Evolutionary conservation across 1,140 invertebrate genomes (phyloP).

Genomic region (Atta texana): DNA sequence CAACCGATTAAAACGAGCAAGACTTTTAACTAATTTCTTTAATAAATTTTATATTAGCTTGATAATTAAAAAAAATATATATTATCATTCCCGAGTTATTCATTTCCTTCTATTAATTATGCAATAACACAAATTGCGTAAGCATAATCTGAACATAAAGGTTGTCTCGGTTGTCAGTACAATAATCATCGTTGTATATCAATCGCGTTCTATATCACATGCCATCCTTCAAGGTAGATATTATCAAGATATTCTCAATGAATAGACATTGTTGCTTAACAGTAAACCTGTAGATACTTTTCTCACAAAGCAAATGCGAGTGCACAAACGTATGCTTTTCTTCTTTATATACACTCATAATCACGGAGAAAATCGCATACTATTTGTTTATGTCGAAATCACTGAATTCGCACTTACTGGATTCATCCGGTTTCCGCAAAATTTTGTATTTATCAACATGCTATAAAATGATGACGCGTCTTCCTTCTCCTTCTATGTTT

Average conservation of each 20-base stretch:
- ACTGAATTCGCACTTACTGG: background rate
- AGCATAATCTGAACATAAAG: background rate
- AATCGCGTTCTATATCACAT: conserved; percentile 41
- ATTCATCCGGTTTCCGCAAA: background rate
- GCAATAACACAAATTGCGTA: background rate
- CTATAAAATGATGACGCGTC: background rate
- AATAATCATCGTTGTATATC: background rate
- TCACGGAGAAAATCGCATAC: conserved; percentile 16
- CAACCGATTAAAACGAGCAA: background rate
- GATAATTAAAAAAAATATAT: background rate
- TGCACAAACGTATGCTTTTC: conserved; percentile 16
- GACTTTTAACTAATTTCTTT: background rate
- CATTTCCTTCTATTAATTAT: background rate
- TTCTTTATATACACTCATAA: background rate
- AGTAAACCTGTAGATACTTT: background rate
- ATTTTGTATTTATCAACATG: background rate
- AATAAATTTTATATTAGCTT: background rate
- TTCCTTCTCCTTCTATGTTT: background rate
- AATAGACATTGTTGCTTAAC: conserved; percentile 22
- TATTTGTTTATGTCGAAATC: background rate
- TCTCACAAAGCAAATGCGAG: conserved; percentile 17
- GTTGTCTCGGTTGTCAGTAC: background rate
- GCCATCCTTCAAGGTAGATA: conserved; percentile 67
- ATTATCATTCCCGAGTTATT: background rate
- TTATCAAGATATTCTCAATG: conserved; percentile 56